phyloP scores from a whole-genome alignment of 2,113 vertebrate species.

The Struthidea cinerea region DNA sequence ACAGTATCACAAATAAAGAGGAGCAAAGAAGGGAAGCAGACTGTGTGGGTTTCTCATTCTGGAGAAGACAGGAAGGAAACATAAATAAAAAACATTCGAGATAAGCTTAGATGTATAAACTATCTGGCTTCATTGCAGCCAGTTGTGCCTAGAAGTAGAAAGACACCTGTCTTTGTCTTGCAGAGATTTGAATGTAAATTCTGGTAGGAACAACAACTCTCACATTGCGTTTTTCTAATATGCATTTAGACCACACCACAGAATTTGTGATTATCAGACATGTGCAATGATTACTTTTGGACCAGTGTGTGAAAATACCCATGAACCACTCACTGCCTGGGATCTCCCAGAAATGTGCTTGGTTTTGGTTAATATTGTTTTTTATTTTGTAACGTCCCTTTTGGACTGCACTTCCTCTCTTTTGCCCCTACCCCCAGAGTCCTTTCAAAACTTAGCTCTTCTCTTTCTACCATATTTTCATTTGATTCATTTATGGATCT shows the following conservation, averaged over 20 bases:
- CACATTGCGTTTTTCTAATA: background rate
- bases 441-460: background rate
- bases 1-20: background rate
- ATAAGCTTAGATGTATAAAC: background rate
- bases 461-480: background rate
- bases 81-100: background rate
- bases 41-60: background rate
- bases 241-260: background rate
- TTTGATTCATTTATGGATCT: background rate
- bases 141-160: background rate
- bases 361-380: accelerated
- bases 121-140: background rate
- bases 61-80: background rate
- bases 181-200: background rate
- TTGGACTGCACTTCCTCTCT: background rate
- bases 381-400: background rate
- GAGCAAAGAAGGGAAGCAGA: background rate
- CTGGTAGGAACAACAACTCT: background rate
- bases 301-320: background rate
- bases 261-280: background rate
- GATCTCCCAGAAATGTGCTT: background rate
- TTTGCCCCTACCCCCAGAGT: background rate
- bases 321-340: background rate
- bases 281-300: background rate
- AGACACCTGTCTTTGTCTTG: background rate